Evolutionary conservation across 2,888 invertebrate species (phyloP).

Genomic region (Tetheella fluctuosa): DNA sequence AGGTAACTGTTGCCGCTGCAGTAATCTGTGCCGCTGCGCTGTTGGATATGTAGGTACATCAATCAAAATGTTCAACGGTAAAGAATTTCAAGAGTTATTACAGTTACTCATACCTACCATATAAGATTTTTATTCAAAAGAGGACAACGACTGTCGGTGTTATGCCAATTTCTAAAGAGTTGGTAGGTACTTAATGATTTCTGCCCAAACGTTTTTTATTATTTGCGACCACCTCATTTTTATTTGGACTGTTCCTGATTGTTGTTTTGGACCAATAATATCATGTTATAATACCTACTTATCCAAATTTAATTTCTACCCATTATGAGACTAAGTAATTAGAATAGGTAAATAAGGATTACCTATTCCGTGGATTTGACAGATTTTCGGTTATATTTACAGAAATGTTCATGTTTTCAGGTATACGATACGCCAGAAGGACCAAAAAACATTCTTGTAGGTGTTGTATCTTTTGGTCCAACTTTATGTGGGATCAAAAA

Average conservation of each 20-base stretch:
- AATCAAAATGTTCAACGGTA: not conserved
- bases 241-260: not conserved
- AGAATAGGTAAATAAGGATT: too few species aligned
- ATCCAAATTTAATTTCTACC: too few species aligned
- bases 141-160: not conserved
- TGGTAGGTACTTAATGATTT: too few species aligned
- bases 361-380: too few species aligned
- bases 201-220: not conserved
- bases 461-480: conserved; percentile 86
- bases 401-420: conserved; percentile 44
- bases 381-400: not conserved
- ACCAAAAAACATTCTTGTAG: conserved; percentile 82
- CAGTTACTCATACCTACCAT: not conserved
- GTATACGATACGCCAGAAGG: conserved; percentile 73
- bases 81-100: not conserved
- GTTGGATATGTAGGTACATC: not conserved
- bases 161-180: not conserved
- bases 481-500: conserved; percentile 78
- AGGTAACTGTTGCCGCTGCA: too few species aligned
- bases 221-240: not conserved
- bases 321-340: too few species aligned
- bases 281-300: too few species aligned
- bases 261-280: not conserved
- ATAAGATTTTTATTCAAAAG: not conserved
- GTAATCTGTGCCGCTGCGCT: too few species aligned